These are phyloP conservation scores for Pomacea canaliculata DNA, from an alignment of 2,888 invertebrate species.

Conservation along the genomic window DNA sequence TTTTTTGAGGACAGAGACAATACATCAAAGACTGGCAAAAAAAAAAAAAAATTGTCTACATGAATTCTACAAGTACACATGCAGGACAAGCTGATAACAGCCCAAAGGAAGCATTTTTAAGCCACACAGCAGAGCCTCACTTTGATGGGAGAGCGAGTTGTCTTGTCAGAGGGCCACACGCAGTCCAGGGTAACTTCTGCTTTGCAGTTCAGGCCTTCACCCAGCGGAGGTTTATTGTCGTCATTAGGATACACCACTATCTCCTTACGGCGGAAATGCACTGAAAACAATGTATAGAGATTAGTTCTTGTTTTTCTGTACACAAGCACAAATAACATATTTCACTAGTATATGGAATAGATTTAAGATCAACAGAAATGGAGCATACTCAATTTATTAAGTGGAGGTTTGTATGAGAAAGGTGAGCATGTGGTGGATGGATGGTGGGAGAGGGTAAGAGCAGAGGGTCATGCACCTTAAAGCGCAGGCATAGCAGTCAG, in stretches of 20 bases:
- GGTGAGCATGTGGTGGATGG: too few species aligned
- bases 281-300: conserved; percentile 70
- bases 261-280: conserved; percentile 93
- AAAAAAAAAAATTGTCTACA: not conserved
- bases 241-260: conserved; percentile 93
- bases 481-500: too few species aligned
- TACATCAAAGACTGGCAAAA: not conserved
- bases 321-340: not conserved
- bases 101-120: too few species aligned
- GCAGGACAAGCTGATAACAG: too few species aligned
- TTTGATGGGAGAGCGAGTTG: conserved; percentile 82
- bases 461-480: too few species aligned
- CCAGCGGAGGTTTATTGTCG: conserved; percentile 89
- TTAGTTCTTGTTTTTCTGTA: not conserved
- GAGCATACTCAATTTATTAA: not conserved
- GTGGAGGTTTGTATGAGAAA: too few species aligned
- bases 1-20: not conserved
- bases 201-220: conserved; percentile 86
- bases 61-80: too few species aligned
- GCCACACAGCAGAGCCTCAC: conserved; percentile 63
- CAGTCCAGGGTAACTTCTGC: conserved; percentile 91
- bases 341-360: not conserved
- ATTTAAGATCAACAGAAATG: not conserved
- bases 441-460: too few species aligned
- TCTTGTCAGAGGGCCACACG: conserved; percentile 93